A percentile compares a stretch with the other conserved stretches of the same genome.
phyloP scores from a whole-genome alignment of 2,113 vertebrate genomes.

The Oryctolagus cuniculus region DNA sequence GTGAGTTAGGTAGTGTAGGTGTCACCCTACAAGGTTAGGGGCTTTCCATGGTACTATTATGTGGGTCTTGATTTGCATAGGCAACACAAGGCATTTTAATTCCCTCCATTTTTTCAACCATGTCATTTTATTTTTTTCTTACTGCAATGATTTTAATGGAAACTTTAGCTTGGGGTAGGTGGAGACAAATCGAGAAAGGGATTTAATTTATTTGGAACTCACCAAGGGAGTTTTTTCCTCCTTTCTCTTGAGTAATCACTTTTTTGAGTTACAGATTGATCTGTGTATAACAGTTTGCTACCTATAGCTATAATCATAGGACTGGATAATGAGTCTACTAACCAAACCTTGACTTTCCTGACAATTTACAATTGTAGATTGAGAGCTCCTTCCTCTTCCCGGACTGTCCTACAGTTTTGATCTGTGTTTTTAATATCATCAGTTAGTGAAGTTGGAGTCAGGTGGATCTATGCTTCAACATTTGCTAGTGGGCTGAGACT shows the following conservation, averaged over 20 bases:
- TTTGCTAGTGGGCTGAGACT: not conserved
- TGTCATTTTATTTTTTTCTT: constrained; percentile 20
- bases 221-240: constrained; percentile 12
- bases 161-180: constrained; percentile 12
- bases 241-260: constrained; percentile 32
- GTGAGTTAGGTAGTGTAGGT: no score
- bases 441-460: not conserved
- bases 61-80: not conserved
- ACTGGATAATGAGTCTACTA: constrained; percentile 39
- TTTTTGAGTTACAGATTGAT: not conserved
- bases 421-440: not conserved
- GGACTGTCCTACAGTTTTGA: no score
- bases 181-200: constrained; percentile 24
- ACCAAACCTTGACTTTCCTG: not conserved
- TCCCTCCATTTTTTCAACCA: not conserved
- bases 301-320: constrained; percentile 25
- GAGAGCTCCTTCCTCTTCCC: not conserved
- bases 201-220: constrained; percentile 35
- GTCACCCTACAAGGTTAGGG: not conserved
- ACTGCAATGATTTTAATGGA: not conserved
- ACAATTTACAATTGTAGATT: not conserved
- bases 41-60: not conserved
- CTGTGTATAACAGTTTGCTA: not conserved
- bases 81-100: not conserved
- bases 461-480: not conserved